Percentiles rank a stretch among this genome's conserved stretches.
Conservation (phyloP, 2,888 invertebrate genomes). For the Theretra japonica region DNA sequence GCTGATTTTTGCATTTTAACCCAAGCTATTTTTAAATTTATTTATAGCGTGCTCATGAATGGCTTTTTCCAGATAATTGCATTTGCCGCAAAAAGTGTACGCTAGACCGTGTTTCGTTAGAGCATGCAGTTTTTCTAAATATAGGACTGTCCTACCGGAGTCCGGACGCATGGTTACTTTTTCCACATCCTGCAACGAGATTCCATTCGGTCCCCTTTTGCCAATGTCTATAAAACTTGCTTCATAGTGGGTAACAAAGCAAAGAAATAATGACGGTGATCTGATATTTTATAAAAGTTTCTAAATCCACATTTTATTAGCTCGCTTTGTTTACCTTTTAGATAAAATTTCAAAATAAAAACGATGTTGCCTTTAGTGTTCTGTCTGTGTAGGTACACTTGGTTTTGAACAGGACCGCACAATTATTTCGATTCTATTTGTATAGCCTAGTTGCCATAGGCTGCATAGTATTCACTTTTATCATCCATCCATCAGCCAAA, state of each 20-base stretch:
- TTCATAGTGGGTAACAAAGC: conserved; percentile 59
- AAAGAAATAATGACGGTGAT: conserved; percentile 49
- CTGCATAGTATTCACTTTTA: no score
- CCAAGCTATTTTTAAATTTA: not conserved
- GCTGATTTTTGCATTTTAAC: no score
- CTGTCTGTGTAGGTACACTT: no score
- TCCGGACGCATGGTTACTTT: conserved; percentile 15
- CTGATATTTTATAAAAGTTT: conserved; percentile 19
- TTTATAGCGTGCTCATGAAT: conserved; percentile 1
- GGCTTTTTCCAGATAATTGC: not conserved
- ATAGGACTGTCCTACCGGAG: conserved; percentile 22
- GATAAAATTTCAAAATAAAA: no score
- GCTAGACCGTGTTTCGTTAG: not conserved
- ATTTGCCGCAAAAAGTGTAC: not conserved
- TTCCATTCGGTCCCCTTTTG: conserved; percentile 59
- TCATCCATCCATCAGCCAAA: no score
- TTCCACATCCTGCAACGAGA: conserved; percentile 57
- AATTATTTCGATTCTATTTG: no score
- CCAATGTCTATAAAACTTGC: conserved; percentile 68
- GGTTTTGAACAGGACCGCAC: no score
- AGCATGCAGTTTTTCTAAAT: conserved; percentile 13
- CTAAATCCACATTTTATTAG: not conserved
- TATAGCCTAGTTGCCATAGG: no score
- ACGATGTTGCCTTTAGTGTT: no score
- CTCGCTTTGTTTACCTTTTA: not conserved